phyloP scores from a whole-genome alignment of 2,113 vertebrate species.

The Chunga burmeisteri region DNA sequence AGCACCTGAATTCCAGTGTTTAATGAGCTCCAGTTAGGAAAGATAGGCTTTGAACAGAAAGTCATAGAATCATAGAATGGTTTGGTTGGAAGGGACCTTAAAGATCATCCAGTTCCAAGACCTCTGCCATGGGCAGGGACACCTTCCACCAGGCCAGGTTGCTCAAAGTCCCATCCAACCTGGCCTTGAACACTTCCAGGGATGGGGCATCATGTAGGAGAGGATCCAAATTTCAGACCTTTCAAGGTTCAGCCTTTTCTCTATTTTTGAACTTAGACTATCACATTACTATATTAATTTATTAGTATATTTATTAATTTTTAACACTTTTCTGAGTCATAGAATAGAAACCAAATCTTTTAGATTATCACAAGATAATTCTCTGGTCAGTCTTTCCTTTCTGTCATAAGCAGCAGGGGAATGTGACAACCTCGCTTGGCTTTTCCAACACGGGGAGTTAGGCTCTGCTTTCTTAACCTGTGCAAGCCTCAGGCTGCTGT shows the following conservation, averaged over 20 bases:
- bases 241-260: background rate
- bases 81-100: too few species aligned
- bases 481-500: background rate
- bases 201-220: background rate
- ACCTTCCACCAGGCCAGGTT: too few species aligned
- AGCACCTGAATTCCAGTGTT: background rate
- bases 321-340: background rate
- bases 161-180: too few species aligned
- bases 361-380: background rate
- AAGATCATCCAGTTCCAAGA: too few species aligned
- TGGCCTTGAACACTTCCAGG: too few species aligned
- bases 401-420: background rate
- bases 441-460: background rate
- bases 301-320: background rate
- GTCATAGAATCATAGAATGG: too few species aligned
- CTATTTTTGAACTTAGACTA: background rate
- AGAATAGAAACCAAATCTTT: background rate
- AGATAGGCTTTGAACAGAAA: background rate
- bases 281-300: too few species aligned
- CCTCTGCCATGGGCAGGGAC: too few species aligned
- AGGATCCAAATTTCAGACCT: background rate
- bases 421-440: background rate
- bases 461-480: background rate
- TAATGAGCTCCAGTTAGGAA: background rate
- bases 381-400: background rate